Conservation (phyloP, 2,888 invertebrate genomes). For the Papilio protenor region DNA sequence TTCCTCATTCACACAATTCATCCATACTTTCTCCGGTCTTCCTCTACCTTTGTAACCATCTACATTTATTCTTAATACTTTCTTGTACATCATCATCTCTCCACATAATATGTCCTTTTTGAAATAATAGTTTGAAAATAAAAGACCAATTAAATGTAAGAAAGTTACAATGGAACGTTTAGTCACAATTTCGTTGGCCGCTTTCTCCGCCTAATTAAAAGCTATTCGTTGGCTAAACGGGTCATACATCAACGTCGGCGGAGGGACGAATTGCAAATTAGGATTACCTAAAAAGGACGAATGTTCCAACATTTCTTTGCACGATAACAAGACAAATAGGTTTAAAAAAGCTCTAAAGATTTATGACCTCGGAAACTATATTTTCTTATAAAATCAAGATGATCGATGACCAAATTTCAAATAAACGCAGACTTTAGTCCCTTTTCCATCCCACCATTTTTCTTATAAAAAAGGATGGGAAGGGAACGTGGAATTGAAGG, state of each 20-base stretch:
- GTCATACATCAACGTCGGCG: conserved; percentile 70
- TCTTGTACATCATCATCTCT: too few species aligned
- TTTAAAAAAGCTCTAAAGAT: conserved; percentile 53
- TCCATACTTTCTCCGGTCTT: too few species aligned
- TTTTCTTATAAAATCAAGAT: neutral
- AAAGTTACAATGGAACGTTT: conserved; percentile 32
- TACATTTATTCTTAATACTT: too few species aligned
- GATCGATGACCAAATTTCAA: neutral
- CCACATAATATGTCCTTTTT: neutral
- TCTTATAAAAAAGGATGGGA: too few species aligned
- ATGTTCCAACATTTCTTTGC: conserved; percentile 64
- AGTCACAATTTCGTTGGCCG: conserved; percentile 24
- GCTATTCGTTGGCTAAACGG: conserved; percentile 49
- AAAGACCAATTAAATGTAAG: conserved; percentile 10
- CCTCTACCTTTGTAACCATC: too few species aligned
- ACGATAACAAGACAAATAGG: conserved; percentile 73
- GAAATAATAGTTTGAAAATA: conserved; percentile 5
- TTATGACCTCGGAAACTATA: neutral
- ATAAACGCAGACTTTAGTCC: too few species aligned
- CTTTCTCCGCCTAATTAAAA: conserved; percentile 27
- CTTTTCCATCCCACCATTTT: too few species aligned
- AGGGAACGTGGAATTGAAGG: too few species aligned
- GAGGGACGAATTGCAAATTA: conserved; percentile 67
- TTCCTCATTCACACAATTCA: too few species aligned
- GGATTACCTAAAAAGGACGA: conserved; percentile 69